Base-by-base conservation (phyloP, 2,888 invertebrate genomes). In the Adelphocoris suturalis region DNA sequence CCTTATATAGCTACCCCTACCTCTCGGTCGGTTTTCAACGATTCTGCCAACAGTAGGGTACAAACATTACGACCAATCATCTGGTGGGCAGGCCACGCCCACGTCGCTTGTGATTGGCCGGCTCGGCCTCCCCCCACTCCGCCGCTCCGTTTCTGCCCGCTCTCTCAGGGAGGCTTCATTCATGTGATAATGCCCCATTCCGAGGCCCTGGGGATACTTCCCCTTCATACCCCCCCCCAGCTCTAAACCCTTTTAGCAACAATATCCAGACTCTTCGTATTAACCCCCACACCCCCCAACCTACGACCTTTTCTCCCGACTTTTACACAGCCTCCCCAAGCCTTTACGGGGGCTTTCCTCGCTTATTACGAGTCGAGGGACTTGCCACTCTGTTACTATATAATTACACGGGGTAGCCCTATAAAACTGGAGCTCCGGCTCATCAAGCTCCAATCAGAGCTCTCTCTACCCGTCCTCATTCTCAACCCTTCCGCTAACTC, bases 131-230 rank as follows among this genome's bases (percentile, higher is more conserved):
- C 82, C 82, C 46, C 47, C 61, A 19, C 37, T 46, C 57, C 7
- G 76, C 68, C 68, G 19, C 68, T 68, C 27, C 68, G 68, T 68
- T 68, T 61, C 19, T 55, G 19, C 68, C 57, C 76, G 82, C 61
- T 86, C 88, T 76, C 81, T 89, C 81, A 61, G 81, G 89, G 89
- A 61, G 52, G 82, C 81, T 89, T 90, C 90, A 90, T 90, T 90
- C 90, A 90, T 90, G 90, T 90, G 90, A 90, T 90, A 90, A 90
- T 90, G 90, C 57, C 86, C 90, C 55, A 90, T 90, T 90, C 90
- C 90, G 90, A 90, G 90, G 90, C 90, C 90, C 90, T 86, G 55
- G 90, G 90, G 90, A 89, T 89, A 61, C 68, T 37, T 78, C 78
- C 76, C 86, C 55, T 48, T 12, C 48, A 27, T 46, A 7, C 46